A percentile compares a stretch with the other conserved stretches of the same genome.
These are phyloP conservation scores for Colletes collaris DNA, from an alignment of 2,888 invertebrate species.

Conservation along the genomic window DNA sequence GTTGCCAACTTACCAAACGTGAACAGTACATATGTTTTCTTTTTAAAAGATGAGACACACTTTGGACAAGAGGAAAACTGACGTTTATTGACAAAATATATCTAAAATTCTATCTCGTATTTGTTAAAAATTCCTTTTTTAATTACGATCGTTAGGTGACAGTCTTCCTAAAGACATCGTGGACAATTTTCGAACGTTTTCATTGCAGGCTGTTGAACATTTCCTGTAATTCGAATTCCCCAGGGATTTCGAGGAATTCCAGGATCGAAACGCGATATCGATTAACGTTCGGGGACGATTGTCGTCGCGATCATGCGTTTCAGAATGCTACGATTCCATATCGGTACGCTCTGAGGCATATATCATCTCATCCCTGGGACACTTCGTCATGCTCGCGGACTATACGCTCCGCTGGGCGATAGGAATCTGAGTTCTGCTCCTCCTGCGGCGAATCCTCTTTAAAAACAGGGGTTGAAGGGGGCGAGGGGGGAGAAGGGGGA, in stretches of 20 bases:
- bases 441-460: slow-evolving; percentile 44
- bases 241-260: slow-evolving; percentile 20
- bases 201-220: no score
- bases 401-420: slow-evolving; percentile 56
- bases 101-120: no score
- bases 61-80: no score
- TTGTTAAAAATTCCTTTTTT: no score
- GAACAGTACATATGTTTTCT: no score
- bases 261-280: slow-evolving; percentile 17
- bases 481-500: neutral
- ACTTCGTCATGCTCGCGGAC: slow-evolving; percentile 27
- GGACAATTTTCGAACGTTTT: no score
- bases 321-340: slow-evolving; percentile 40
- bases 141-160: no score
- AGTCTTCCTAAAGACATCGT: no score
- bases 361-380: slow-evolving; percentile 47
- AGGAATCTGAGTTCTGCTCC: slow-evolving; percentile 68
- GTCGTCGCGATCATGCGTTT: slow-evolving; percentile 54
- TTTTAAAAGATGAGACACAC: no score
- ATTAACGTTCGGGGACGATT: slow-evolving; percentile 45
- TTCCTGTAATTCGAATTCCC: neutral
- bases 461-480: slow-evolving; percentile 21
- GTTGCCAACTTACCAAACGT: no score
- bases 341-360: slow-evolving; percentile 27
- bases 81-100: no score